Evolutionary conservation across 2,797 vertebrate genomes (phyloP).

Genomic region (Syngnathus acus): DNA sequence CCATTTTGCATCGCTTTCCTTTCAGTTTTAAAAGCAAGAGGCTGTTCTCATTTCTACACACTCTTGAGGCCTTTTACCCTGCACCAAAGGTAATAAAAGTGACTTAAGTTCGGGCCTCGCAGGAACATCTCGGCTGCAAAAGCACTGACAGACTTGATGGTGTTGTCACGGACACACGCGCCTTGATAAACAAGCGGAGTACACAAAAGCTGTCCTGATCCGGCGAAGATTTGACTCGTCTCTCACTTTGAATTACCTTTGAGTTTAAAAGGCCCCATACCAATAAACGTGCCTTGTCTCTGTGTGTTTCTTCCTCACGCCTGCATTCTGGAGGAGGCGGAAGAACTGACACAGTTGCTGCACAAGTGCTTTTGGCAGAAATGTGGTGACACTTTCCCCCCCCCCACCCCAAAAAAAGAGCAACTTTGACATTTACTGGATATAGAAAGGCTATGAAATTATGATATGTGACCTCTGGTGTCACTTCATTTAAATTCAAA

Average conservation of each 20-base stretch:
- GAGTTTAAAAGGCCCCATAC: slow-evolving; percentile 27
- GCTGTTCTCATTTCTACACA: slow-evolving; percentile 40
- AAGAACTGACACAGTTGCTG: neutral
- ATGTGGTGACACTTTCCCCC: neutral
- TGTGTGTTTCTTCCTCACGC: slow-evolving; percentile 6
- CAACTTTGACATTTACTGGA: neutral
- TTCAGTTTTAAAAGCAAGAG: slow-evolving; percentile 27
- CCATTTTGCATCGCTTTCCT: slow-evolving; percentile 33
- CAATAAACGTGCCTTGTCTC: slow-evolving; percentile 20
- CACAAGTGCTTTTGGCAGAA: slow-evolving; percentile 7
- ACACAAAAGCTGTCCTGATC: slow-evolving; percentile 18
- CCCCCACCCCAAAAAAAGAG: neutral
- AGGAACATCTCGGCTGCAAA: slow-evolving; percentile 23
- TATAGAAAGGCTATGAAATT: neutral
- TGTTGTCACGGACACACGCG: slow-evolving; percentile 10
- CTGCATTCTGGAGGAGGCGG: neutral
- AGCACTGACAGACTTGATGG: slow-evolving; percentile 25
- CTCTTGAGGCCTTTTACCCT: slow-evolving; percentile 25
- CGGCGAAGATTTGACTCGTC: slow-evolving; percentile 16
- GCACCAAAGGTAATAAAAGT: slow-evolving; percentile 39
- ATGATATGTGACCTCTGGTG: neutral
- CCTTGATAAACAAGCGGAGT: slow-evolving; percentile 20
- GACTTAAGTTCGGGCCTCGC: slow-evolving; percentile 25
- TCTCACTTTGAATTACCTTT: slow-evolving; percentile 41
- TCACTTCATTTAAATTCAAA: neutral